Conservation (phyloP, 2,797 vertebrate species). For the Astyanax mexicanus region DNA sequence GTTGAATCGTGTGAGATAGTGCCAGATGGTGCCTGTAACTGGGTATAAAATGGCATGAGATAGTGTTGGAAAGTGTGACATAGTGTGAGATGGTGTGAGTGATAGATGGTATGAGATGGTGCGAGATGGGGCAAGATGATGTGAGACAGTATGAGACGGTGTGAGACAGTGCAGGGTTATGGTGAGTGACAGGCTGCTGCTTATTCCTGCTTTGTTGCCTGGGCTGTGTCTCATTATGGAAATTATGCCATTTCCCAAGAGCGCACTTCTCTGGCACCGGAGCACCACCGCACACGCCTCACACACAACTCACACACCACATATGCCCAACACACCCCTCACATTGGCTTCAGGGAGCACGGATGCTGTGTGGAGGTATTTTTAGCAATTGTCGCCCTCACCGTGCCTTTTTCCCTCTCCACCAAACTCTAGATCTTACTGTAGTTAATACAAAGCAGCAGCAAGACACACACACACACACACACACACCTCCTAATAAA, state of each 20-base stretch:
- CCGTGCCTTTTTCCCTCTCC: conserved; percentile 62
- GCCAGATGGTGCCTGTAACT: too few species aligned
- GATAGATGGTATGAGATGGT: too few species aligned
- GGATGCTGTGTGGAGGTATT: conserved; percentile 67
- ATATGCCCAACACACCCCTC: too few species aligned
- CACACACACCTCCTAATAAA: too few species aligned
- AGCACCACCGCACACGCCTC: conserved; percentile 60
- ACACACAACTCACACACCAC: conserved; percentile 71
- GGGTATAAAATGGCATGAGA: too few species aligned
- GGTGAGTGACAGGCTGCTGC: conserved; percentile 49
- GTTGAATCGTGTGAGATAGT: too few species aligned
- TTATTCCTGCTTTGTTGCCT: conserved; percentile 69
- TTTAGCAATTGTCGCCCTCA: conserved; percentile 71
- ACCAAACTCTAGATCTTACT: conserved; percentile 61
- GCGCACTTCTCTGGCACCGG: conserved; percentile 18
- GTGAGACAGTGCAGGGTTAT: conserved; percentile 2
- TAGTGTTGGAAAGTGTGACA: too few species aligned
- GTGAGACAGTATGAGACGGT: too few species aligned
- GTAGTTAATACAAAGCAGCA: conserved; percentile 49
- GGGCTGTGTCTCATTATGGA: conserved; percentile 77
- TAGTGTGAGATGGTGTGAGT: too few species aligned
- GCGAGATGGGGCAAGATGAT: too few species aligned
- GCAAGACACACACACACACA: background rate
- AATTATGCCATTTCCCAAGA: conserved; percentile 54
- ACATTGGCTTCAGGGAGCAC: conserved; percentile 74